phyloP scores from a whole-genome alignment of 2,797 vertebrate species.

The Taenioides sp. region DNA sequence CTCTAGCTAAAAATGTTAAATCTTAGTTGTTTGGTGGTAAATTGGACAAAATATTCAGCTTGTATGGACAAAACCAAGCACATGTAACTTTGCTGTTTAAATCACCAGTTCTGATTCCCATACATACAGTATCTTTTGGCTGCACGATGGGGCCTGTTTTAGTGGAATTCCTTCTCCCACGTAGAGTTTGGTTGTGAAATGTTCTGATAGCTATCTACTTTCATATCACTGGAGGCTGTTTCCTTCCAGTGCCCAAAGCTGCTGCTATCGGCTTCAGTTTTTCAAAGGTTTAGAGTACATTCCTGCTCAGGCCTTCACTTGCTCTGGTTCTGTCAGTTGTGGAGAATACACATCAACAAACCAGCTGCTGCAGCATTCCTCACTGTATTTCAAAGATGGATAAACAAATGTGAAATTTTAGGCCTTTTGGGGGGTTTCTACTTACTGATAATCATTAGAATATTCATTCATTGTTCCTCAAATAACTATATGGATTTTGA shows the following conservation, averaged over 20 bases:
- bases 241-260: constrained; percentile 13
- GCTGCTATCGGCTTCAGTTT: constrained; percentile 24
- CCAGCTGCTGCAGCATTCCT: constrained; percentile 26
- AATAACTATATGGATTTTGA: no score
- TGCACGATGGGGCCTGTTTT: constrained; percentile 44
- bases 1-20: no score
- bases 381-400: neutral
- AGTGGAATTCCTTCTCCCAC: constrained; percentile 37
- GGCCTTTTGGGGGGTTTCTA: no score
- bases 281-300: constrained; percentile 35
- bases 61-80: neutral
- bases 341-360: constrained; percentile 20
- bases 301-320: constrained; percentile 34
- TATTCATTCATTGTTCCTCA: no score
- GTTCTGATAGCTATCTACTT: constrained; percentile 47
- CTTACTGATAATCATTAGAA: no score
- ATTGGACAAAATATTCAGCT: no score
- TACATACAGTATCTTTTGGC: neutral
- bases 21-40: no score
- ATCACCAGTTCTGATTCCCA: neutral
- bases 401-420: neutral
- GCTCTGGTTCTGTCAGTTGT: constrained; percentile 23
- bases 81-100: neutral
- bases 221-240: constrained; percentile 30
- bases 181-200: constrained; percentile 50